Evolutionary conservation across 2,113 vertebrate species (phyloP).

Genomic region (Zosterops japonicus): DNA sequence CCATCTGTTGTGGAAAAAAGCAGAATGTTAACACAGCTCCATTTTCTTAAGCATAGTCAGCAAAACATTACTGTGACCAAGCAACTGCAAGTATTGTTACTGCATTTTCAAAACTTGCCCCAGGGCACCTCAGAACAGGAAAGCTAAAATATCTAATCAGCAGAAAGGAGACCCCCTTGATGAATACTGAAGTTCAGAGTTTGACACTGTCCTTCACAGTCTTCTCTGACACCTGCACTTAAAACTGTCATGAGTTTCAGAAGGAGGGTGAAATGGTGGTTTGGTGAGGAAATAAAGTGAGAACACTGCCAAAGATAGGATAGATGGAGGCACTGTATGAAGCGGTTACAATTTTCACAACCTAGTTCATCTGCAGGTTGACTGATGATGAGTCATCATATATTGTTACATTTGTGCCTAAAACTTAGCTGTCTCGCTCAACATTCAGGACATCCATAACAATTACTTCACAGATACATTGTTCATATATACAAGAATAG

Average conservation of each 20-base stretch:
- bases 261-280: background rate
- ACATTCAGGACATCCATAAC: background rate
- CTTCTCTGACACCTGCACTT: background rate
- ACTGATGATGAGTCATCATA: background rate
- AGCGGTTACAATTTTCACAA: background rate
- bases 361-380: background rate
- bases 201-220: background rate
- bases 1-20: background rate
- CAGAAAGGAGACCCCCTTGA: background rate
- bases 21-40: background rate
- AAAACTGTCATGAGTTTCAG: accelerated
- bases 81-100: background rate
- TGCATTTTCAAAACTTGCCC: background rate
- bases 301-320: background rate
- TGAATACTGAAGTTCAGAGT: background rate
- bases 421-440: background rate
- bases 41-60: background rate
- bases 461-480: background rate
- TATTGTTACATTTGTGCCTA: background rate
- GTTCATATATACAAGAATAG: background rate
- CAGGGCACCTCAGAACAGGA: background rate
- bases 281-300: background rate
- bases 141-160: background rate
- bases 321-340: background rate
- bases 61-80: background rate